Conservation (phyloP, 1,140 invertebrate species). For the Adoxophyes honmai region DNA sequence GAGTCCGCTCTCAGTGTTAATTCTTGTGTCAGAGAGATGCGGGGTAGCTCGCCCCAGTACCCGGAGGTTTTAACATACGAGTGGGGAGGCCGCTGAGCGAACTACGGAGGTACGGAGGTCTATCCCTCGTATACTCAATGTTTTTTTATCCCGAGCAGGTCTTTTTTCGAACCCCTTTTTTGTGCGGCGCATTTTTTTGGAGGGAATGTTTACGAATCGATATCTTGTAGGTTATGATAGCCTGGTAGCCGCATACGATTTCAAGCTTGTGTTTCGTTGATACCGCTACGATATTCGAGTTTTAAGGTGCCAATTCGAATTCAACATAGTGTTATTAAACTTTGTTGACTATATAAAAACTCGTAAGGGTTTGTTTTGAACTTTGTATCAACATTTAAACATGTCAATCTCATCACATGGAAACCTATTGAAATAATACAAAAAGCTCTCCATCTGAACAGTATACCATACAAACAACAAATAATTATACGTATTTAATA, state of each 20-base stretch:
- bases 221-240: conserved; percentile 50
- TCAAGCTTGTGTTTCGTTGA: conserved; percentile 6
- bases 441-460: too few relatives aligned
- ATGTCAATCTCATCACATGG: too few relatives aligned
- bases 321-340: not conserved
- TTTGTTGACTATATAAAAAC: too few relatives aligned
- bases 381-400: too few relatives aligned
- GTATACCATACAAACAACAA: too few relatives aligned
- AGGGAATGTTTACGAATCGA: conserved; percentile 61
- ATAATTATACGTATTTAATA: too few relatives aligned
- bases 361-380: too few relatives aligned
- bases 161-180: conserved; percentile 61
- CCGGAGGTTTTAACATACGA: conserved; percentile 47
- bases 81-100: conserved; percentile 60
- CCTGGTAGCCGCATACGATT: conserved; percentile 23
- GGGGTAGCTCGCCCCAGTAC: conserved; percentile 56
- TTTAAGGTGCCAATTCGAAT: not conserved
- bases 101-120: conserved; percentile 66
- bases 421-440: too few relatives aligned
- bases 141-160: conserved; percentile 61
- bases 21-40: conserved; percentile 56
- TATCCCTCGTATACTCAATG: conserved; percentile 62
- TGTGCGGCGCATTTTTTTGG: conserved; percentile 54
- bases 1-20: conserved; percentile 49
- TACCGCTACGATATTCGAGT: not conserved